Evolutionary conservation across 1,140 invertebrate genomes (phyloP).

Genomic region (Plodia interpunctella): DNA sequence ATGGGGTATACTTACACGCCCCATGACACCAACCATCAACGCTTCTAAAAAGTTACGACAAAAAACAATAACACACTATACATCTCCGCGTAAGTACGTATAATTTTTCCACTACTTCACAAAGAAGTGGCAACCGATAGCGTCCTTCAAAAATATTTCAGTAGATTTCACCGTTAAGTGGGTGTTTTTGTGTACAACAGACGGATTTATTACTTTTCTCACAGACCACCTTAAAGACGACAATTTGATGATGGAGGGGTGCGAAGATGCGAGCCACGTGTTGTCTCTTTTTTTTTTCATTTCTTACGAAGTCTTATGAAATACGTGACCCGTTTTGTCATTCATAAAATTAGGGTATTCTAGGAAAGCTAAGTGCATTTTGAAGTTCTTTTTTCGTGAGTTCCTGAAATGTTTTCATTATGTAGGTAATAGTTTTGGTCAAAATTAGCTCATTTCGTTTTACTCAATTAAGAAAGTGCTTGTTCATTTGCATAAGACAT

Average conservation of each 20-base stretch:
- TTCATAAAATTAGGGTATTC: constrained; percentile 2
- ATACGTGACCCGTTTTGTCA: background rate
- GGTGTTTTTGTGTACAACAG: constrained; percentile 34
- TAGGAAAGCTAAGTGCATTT: no score
- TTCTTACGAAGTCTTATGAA: background rate
- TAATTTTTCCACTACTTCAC: constrained; percentile 11
- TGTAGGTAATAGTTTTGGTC: no score
- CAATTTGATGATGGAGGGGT: constrained; percentile 38
- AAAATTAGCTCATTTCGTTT: no score
- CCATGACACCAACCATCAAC: constrained; percentile 43
- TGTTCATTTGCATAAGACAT: no score
- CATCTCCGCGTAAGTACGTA: constrained; percentile 24
- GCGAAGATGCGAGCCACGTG: constrained; percentile 22
- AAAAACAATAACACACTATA: constrained; percentile 25
- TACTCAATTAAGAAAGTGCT: no score
- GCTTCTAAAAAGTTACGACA: constrained; percentile 15
- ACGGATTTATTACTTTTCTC: constrained; percentile 51
- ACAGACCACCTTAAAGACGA: constrained; percentile 47
- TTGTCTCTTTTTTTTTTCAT: constrained; percentile 9
- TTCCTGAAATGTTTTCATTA: no score
- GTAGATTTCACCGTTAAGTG: constrained; percentile 49
- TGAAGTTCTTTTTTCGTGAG: background rate
- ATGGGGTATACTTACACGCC: constrained; percentile 18
- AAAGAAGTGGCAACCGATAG: constrained; percentile 24
- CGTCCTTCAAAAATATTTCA: constrained; percentile 31